Percentiles rank a stretch among this genome's conserved stretches.
phyloP scores from a whole-genome alignment of 2,797 vertebrate species.

The Synaphobranchus kaupii region DNA sequence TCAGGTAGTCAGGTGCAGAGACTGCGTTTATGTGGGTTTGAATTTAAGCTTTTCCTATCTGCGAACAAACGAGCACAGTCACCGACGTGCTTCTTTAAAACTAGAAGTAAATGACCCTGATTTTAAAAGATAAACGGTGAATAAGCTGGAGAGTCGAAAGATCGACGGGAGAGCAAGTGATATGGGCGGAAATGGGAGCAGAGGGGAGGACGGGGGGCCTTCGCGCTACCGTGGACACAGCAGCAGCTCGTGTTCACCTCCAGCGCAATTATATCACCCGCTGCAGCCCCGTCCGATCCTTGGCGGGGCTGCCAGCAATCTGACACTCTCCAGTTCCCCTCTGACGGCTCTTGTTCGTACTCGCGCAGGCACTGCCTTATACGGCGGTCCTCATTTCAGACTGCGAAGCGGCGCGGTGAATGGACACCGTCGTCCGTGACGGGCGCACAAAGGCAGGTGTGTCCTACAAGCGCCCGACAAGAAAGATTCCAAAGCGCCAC shows the following conservation, averaged over 20 bases:
- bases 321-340: conserved; percentile 4
- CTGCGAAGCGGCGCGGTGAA: background rate
- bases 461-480: conserved; percentile 10
- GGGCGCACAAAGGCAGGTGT: conserved; percentile 7
- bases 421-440: conserved; percentile 30
- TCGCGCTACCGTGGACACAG: background rate
- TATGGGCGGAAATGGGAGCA: background rate
- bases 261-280: conserved; percentile 35
- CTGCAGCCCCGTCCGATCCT: conserved; percentile 43
- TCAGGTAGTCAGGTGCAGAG: background rate
- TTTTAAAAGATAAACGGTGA: conserved; percentile 30
- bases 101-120: conserved; percentile 42
- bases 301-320: conserved; percentile 34
- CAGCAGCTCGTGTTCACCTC: conserved; percentile 19
- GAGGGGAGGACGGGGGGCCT: conserved; percentile 13
- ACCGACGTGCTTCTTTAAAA: conserved; percentile 37
- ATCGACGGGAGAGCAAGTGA: conserved; percentile 22
- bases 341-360: conserved; percentile 20
- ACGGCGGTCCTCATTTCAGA: conserved; percentile 21
- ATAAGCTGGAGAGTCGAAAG: background rate
- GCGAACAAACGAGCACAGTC: conserved; percentile 38
- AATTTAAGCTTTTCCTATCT: conserved; percentile 9
- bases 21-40: conserved; percentile 7
- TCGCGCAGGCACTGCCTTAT: conserved; percentile 24
- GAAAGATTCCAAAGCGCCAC: background rate